Conservation (phyloP, 2,888 invertebrate genomes). For the Calliopum simillimum region DNA sequence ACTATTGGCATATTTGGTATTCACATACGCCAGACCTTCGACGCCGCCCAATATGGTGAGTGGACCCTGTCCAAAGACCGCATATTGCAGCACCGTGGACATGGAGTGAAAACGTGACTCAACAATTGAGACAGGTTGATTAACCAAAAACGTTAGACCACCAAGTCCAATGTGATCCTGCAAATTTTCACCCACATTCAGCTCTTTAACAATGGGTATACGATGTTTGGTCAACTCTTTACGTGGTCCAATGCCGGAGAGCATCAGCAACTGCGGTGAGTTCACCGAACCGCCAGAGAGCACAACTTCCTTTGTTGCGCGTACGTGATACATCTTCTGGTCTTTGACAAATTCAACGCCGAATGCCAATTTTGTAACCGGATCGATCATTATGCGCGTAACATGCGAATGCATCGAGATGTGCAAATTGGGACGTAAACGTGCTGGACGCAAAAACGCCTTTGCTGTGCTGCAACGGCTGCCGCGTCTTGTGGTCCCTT, state of each 20-base stretch:
- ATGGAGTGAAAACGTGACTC: constrained; percentile 83
- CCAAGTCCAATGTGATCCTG: constrained; percentile 92
- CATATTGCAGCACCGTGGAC: constrained; percentile 85
- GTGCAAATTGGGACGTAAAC: constrained; percentile 84
- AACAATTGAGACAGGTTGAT: constrained; percentile 82
- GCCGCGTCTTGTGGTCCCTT: constrained; percentile 82
- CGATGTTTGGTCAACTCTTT: constrained; percentile 78
- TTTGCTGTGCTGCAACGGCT: constrained; percentile 90
- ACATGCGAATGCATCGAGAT: constrained; percentile 86
- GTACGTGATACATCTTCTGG: constrained; percentile 77
- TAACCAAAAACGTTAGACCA: constrained; percentile 84
- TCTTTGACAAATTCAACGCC: constrained; percentile 86
- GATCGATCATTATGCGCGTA: constrained; percentile 79
- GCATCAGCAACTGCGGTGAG: constrained; percentile 92
- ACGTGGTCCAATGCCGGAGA: constrained; percentile 88
- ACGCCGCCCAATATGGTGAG: constrained; percentile 90
- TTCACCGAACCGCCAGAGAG: constrained; percentile 92
- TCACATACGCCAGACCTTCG: constrained; percentile 89
- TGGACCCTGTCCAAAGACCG: constrained; percentile 85
- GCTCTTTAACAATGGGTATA: constrained; percentile 84
- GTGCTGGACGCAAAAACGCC: constrained; percentile 85
- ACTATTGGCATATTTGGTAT: constrained; percentile 85
- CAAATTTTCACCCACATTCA: constrained; percentile 86
- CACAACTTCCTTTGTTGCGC: constrained; percentile 88
- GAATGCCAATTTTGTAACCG: constrained; percentile 80